Percentiles rank a stretch among this genome's conserved stretches.
Evolutionary conservation across 2,113 vertebrate genomes (phyloP).

Genomic region (Poecile atricapillus): DNA sequence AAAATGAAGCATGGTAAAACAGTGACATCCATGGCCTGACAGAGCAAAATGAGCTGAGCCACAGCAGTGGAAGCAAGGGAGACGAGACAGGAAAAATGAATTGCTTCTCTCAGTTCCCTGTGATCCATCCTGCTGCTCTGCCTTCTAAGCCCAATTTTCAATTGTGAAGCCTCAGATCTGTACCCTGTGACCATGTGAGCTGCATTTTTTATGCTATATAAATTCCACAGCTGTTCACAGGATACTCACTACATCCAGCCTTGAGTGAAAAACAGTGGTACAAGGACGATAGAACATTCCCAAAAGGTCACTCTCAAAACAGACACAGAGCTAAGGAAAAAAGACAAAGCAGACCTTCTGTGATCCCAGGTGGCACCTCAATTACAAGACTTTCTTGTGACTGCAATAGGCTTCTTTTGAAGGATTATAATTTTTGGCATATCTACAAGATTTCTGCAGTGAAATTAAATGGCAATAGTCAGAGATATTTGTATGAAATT

Average conservation of each 20-base stretch:
- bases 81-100: not conserved
- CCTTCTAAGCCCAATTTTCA: not conserved
- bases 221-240: not conserved
- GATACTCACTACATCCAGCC: not conserved
- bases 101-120: not conserved
- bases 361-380: not conserved
- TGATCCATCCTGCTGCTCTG: not conserved
- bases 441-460: not conserved
- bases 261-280: not conserved
- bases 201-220: not conserved
- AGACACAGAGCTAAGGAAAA: not conserved
- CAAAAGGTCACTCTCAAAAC: not conserved
- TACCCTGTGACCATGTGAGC: not conserved
- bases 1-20: not conserved
- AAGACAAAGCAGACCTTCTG: not conserved
- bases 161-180: not conserved
- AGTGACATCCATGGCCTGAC: not conserved
- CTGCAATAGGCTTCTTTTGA: not conserved
- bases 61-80: not conserved
- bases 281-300: not conserved
- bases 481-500: not conserved
- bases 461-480: not conserved
- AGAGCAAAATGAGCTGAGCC: not conserved
- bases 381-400: not conserved
- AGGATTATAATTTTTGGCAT: not conserved